Percentiles rank a stretch among this genome's conserved stretches.
Evolutionary conservation across 2,113 vertebrate genomes (phyloP).

Genomic region (Terrapene triunguis): DNA sequence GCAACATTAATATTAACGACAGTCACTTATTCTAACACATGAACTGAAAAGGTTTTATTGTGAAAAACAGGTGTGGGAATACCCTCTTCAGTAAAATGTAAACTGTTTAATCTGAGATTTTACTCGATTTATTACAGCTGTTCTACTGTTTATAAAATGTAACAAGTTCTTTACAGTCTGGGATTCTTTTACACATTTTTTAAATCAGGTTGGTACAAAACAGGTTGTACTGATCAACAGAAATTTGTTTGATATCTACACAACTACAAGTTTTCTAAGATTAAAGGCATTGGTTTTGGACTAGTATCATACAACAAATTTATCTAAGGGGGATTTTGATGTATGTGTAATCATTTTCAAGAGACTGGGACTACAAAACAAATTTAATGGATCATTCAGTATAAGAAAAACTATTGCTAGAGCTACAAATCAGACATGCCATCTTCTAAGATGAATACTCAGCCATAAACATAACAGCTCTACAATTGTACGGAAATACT

Average conservation of each 20-base stretch:
- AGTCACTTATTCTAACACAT: conserved; percentile 48
- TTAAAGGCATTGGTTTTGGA: conserved; percentile 50
- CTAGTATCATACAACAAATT: conserved; percentile 34
- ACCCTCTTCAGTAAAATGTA: conserved; percentile 28
- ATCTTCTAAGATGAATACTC: not conserved
- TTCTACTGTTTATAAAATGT: not conserved
- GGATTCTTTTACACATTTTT: conserved; percentile 35
- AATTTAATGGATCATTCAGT: not conserved
- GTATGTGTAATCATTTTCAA: not conserved
- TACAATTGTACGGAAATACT: not conserved
- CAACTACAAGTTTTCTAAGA: conserved; percentile 13
- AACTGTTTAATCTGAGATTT: conserved; percentile 56
- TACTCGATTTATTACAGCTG: conserved; percentile 54
- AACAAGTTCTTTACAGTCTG: conserved; percentile 4
- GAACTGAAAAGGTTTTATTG: conserved; percentile 40
- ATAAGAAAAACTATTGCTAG: not conserved
- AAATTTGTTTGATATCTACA: not conserved
- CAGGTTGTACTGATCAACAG: not conserved
- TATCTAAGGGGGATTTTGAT: conserved; percentile 20
- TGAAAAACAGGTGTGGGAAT: conserved; percentile 30
- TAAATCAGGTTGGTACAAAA: conserved; percentile 32
- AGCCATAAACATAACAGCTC: not conserved
- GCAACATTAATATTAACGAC: conserved; percentile 41
- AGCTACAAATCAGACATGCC: too few species aligned
- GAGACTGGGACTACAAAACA: not conserved